phyloP scores from a whole-genome alignment of 1,140 invertebrate genomes.

The Amyelois transitella region DNA sequence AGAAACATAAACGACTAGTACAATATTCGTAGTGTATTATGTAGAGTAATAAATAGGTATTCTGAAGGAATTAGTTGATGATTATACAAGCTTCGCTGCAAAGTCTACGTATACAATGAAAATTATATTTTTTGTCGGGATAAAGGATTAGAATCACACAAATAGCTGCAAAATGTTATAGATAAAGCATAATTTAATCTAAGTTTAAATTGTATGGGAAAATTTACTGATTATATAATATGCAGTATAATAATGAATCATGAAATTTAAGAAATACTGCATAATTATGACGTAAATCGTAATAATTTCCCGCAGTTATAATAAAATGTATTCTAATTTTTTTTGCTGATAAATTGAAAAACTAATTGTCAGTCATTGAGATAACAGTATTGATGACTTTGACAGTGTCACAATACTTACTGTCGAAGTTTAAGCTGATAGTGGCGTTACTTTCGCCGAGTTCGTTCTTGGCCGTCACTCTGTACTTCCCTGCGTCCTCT shows the following conservation, averaged over 20 bases:
- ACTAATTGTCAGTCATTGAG: no score
- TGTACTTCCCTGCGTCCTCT: constrained; percentile 97
- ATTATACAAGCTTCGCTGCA: constrained; percentile 57
- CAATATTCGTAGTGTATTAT: constrained; percentile 30
- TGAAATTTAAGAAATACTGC: no score
- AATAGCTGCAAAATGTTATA: constrained; percentile 11
- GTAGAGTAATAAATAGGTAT: constrained; percentile 43
- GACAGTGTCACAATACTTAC: constrained; percentile 80
- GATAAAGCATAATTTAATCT: constrained; percentile 6
- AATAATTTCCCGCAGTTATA: no score
- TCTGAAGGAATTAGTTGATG: constrained; percentile 57
- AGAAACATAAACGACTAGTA: constrained; percentile 16
- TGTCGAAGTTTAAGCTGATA: constrained; percentile 97
- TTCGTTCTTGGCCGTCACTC: constrained; percentile 96
- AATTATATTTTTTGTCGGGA: constrained; percentile 27
- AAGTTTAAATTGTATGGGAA: not conserved
- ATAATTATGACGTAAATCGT: no score
- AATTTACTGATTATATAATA: not conserved
- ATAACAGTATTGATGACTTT: not conserved
- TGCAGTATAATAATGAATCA: no score
- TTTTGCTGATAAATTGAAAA: no score
- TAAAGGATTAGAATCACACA: constrained; percentile 45
- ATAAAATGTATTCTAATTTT: no score
- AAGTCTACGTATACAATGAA: constrained; percentile 51
- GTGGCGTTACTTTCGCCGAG: constrained; percentile 96